Percentiles rank a stretch among this genome's conserved stretches.
phyloP scores from a whole-genome alignment of 2,888 invertebrate species.

The Aphelenchoides bicaudatus region DNA sequence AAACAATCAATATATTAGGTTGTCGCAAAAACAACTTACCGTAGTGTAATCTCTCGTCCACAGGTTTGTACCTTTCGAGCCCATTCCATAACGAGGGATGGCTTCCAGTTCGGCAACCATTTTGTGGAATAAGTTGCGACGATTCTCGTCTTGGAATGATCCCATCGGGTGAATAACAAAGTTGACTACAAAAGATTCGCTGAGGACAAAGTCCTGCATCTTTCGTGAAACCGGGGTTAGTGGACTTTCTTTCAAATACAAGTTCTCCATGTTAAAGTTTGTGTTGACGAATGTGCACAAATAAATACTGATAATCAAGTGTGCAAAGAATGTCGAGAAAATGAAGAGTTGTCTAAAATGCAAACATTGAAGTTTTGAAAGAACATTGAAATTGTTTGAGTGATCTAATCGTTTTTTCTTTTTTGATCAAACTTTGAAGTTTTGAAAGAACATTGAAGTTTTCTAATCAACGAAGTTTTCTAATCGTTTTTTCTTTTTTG shows the following conservation, averaged over 20 bases:
- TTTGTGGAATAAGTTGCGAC: conserved; percentile 44
- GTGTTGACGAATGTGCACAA: conserved; percentile 54
- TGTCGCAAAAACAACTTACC: background rate
- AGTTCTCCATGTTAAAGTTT: conserved; percentile 57
- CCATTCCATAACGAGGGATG: conserved; percentile 43
- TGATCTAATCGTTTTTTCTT: no score
- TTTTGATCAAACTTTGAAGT: no score
- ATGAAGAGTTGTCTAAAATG: conserved; percentile 8
- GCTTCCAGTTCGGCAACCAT: conserved; percentile 44
- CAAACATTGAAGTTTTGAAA: no score
- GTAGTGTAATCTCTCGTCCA: conserved; percentile 51
- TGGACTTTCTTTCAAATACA: conserved; percentile 53
- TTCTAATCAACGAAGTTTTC: no score
- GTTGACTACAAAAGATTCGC: conserved; percentile 55
- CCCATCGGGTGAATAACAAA: conserved; percentile 52
- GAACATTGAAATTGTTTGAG: no score
- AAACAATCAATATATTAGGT: conserved; percentile 12
- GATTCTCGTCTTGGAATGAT: conserved; percentile 44
- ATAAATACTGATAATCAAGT: conserved; percentile 34
- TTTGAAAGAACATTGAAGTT: no score
- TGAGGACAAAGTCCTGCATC: conserved; percentile 55
- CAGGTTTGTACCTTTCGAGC: conserved; percentile 42
- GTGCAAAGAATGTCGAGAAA: background rate
- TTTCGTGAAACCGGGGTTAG: conserved; percentile 50
- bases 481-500: no score